These are phyloP conservation scores for Paelopatides confundens DNA, from an alignment of 53 echinoderm and acorn worm genomes.

Conservation along the genomic window DNA sequence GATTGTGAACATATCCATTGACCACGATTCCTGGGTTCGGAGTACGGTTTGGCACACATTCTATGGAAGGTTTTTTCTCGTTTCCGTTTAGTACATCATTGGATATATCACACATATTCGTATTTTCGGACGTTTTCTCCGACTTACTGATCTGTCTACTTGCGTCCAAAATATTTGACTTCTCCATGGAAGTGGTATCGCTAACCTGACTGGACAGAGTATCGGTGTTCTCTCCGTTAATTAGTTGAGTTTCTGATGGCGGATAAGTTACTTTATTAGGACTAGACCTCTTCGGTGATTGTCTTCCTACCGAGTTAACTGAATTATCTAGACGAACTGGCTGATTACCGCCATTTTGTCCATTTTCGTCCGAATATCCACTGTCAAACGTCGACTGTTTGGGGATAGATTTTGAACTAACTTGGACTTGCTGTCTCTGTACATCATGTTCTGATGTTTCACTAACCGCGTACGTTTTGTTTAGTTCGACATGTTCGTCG, in stretches of 20 bases:
- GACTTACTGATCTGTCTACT: too few species aligned
- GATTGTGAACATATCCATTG: constrained; percentile 43
- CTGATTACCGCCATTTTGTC: constrained; percentile 36
- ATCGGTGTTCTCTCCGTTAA: background rate
- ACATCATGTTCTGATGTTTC: background rate
- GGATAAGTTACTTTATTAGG: background rate
- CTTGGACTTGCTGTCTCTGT: background rate
- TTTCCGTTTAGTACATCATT: background rate
- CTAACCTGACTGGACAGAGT: background rate
- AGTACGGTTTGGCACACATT: background rate
- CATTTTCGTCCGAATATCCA: constrained; percentile 93
- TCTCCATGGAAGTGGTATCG: background rate
- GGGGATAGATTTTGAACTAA: constrained; percentile 38
- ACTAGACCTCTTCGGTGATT: constrained; percentile 17
- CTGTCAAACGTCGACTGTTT: constrained; percentile 93
- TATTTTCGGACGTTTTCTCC: background rate
- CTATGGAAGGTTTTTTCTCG: background rate
- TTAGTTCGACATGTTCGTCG: background rate
- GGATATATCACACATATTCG: background rate
- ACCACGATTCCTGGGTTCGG: constrained; percentile 12
- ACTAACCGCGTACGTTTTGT: constrained; percentile 4
- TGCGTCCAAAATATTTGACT: too few species aligned
- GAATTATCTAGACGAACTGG: background rate
- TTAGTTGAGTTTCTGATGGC: background rate
- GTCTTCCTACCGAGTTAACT: background rate